phyloP scores from a whole-genome alignment of 2,113 vertebrate species.

The Onychostruthus taczanowskii region DNA sequence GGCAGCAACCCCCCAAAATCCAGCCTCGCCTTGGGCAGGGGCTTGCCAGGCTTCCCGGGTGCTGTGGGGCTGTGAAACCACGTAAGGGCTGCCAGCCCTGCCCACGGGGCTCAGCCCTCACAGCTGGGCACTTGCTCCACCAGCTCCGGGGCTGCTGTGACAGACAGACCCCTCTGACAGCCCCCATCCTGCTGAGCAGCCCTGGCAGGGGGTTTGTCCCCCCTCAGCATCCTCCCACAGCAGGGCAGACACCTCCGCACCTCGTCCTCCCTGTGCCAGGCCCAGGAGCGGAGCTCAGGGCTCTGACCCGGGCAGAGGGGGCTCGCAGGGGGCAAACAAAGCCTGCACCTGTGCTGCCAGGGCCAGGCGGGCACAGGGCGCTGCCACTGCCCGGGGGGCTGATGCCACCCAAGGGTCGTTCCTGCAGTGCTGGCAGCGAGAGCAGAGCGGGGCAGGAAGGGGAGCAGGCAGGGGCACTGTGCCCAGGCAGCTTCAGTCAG shows the following conservation, averaged over 20 bases:
- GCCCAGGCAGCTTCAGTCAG: background rate
- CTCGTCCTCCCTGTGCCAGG: background rate
- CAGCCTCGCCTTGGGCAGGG: background rate
- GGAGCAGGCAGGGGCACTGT: background rate
- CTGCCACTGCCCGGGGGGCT: background rate
- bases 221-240: background rate
- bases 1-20: background rate
- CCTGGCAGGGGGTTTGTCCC: background rate
- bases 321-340: background rate
- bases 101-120: background rate
- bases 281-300: background rate
- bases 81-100: background rate
- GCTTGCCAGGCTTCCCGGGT: background rate
- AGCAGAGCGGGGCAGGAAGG: accelerated
- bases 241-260: background rate
- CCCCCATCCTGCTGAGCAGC: background rate
- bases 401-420: background rate
- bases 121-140: accelerated
- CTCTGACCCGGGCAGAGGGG: background rate
- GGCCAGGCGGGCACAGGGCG: background rate
- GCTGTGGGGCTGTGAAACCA: background rate
- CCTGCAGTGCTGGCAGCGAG: accelerated
- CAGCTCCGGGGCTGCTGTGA: background rate
- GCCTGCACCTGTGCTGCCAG: background rate
- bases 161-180: background rate